Conservation (phyloP, 2,113 vertebrate species). For the Nothobranchius kuhntae region DNA sequence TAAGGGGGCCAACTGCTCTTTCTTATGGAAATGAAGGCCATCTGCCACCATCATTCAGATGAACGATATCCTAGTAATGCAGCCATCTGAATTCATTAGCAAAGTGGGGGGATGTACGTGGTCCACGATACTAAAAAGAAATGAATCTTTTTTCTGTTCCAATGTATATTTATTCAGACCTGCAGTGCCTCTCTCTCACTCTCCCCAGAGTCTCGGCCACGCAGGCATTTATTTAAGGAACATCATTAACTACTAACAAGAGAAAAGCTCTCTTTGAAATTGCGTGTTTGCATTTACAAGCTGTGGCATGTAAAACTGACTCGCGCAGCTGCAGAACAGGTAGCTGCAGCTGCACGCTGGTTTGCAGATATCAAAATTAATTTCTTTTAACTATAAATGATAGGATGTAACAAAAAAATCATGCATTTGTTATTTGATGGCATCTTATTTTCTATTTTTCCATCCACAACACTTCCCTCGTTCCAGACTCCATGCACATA, state of each 20-base stretch:
- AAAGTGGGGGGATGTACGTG: constrained; percentile 52
- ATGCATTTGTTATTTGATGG: no score
- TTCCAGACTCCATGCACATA: constrained; percentile 94
- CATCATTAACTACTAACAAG: constrained; percentile 71
- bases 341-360: neutral
- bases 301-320: constrained; percentile 38
- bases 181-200: constrained; percentile 39
- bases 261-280: constrained; percentile 67
- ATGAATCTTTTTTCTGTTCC: constrained; percentile 69
- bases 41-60: constrained; percentile 76
- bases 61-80: constrained; percentile 74
- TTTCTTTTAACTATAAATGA: no score
- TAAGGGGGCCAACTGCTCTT: constrained; percentile 76
- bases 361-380: no score
- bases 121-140: constrained; percentile 66
- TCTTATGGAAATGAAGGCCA: constrained; percentile 80
- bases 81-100: constrained; percentile 80
- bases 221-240: constrained; percentile 74
- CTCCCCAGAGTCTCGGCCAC: constrained; percentile 63
- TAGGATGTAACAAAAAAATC: no score
- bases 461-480: neutral
- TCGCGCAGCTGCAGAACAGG: constrained; percentile 21
- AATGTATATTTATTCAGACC: constrained; percentile 69
- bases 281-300: constrained; percentile 51
- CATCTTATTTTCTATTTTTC: neutral